Evolutionary conservation across 2,113 vertebrate genomes (phyloP).

Genomic region (Anhinga anhinga): DNA sequence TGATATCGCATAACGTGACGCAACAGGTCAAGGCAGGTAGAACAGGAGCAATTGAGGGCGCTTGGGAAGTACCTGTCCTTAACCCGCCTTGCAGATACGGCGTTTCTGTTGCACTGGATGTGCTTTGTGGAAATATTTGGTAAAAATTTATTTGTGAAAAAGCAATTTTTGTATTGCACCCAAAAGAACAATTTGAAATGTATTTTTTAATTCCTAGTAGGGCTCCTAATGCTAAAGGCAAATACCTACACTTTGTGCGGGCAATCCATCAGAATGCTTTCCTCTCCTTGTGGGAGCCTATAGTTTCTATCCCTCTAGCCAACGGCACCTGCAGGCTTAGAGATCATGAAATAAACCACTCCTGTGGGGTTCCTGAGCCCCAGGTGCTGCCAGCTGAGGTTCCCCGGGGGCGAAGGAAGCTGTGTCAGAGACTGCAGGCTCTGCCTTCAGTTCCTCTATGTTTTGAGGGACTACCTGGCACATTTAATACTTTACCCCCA

Average conservation of each 20-base stretch:
- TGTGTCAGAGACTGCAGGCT: background rate
- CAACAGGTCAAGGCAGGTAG: constrained; percentile 53
- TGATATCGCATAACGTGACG: background rate
- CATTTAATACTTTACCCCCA: background rate
- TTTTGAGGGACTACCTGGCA: background rate
- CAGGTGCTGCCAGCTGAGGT: background rate
- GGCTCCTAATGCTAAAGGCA: background rate
- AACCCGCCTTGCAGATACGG: background rate
- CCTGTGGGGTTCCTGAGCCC: background rate
- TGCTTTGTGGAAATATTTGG: background rate
- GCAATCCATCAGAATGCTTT: background rate
- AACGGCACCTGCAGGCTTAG: background rate
- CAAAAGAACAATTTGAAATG: background rate
- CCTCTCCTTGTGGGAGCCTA: background rate
- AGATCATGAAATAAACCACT: background rate
- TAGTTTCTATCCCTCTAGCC: background rate
- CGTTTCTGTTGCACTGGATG: background rate
- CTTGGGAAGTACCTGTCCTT: background rate
- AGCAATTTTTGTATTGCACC: background rate
- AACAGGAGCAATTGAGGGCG: constrained; percentile 48
- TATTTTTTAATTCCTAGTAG: background rate
- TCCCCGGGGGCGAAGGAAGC: background rate
- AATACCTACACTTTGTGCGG: background rate
- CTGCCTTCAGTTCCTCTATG: background rate
- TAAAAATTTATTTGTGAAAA: background rate